Evolutionary conservation across 1,140 invertebrate species (phyloP).

Genomic region (Tetramorium alpestre): DNA sequence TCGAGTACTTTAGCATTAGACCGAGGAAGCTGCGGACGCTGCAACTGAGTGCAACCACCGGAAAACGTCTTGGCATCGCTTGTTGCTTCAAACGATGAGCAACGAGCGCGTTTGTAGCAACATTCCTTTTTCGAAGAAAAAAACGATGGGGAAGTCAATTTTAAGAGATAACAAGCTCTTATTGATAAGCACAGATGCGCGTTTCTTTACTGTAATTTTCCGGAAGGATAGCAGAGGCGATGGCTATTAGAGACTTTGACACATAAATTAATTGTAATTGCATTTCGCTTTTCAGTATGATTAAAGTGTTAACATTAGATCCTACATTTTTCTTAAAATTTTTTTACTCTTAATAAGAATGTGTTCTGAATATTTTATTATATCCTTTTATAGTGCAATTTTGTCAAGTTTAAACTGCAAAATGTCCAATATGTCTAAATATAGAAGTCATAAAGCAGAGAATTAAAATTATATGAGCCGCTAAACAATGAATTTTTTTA

Average conservation of each 20-base stretch:
- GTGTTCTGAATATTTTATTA: background rate
- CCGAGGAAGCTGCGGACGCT: background rate
- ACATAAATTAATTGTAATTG: background rate
- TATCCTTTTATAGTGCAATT: background rate
- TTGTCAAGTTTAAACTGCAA: too few species aligned
- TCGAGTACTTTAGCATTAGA: constrained; percentile 52
- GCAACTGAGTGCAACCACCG: constrained; percentile 5
- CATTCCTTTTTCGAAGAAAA: background rate
- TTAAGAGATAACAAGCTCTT: constrained; percentile 5
- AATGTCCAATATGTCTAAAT: too few species aligned
- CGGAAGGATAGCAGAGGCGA: background rate
- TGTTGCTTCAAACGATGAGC: constrained; percentile 10
- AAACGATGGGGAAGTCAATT: background rate
- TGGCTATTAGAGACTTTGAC: background rate
- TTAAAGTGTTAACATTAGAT: background rate
- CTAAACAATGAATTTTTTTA: background rate
- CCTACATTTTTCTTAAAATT: background rate
- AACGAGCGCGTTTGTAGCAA: background rate
- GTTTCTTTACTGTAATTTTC: background rate
- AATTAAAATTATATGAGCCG: background rate
- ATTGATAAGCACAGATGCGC: background rate
- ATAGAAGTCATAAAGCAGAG: background rate
- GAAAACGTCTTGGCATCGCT: constrained; percentile 33
- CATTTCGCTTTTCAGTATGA: background rate
- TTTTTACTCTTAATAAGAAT: background rate